phyloP scores from a whole-genome alignment of 2,888 invertebrate genomes.

The Synergus japonicus region DNA sequence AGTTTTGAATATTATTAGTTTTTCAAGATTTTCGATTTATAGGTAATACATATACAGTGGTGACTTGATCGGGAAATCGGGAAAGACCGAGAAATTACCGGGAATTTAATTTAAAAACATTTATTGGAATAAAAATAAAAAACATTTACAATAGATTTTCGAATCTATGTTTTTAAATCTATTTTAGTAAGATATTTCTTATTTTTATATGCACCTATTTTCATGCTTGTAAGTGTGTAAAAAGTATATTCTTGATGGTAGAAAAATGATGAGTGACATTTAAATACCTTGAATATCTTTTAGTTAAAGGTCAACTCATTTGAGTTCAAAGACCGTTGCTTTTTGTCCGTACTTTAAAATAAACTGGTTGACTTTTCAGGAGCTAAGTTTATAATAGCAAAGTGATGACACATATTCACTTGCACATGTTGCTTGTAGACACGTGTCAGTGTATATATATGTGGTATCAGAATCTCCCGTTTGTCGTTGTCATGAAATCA shows the following conservation, averaged over 20 bases:
- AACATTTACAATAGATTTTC: too few relatives aligned
- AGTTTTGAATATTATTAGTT: too few relatives aligned
- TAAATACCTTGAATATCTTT: not conserved
- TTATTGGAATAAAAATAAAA: too few relatives aligned
- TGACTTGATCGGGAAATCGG: too few relatives aligned
- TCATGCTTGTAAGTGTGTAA: not conserved
- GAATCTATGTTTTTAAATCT: not conserved
- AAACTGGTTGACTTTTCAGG: slow-evolving; percentile 10
- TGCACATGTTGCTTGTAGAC: slow-evolving; percentile 28
- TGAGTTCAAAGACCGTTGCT: slow-evolving; percentile 39
- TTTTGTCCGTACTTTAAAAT: slow-evolving; percentile 23
- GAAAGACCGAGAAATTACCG: too few relatives aligned
- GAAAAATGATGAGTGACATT: slow-evolving; percentile 17
- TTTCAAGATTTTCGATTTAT: too few relatives aligned
- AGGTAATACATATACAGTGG: too few relatives aligned
- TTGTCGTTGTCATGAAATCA: slow-evolving; percentile 37
- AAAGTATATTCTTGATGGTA: not conserved
- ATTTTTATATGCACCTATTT: not conserved
- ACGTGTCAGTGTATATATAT: slow-evolving; percentile 33
- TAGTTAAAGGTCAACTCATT: slow-evolving; percentile 8
- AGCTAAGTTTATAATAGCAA: slow-evolving; percentile 37
- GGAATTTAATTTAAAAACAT: too few relatives aligned
- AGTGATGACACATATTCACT: slow-evolving; percentile 37
- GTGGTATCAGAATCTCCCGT: slow-evolving; percentile 20
- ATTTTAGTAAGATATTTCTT: not conserved